Evolutionary conservation across 2,113 vertebrate species (phyloP).

Genomic region (Recurvirostra avosetta): DNA sequence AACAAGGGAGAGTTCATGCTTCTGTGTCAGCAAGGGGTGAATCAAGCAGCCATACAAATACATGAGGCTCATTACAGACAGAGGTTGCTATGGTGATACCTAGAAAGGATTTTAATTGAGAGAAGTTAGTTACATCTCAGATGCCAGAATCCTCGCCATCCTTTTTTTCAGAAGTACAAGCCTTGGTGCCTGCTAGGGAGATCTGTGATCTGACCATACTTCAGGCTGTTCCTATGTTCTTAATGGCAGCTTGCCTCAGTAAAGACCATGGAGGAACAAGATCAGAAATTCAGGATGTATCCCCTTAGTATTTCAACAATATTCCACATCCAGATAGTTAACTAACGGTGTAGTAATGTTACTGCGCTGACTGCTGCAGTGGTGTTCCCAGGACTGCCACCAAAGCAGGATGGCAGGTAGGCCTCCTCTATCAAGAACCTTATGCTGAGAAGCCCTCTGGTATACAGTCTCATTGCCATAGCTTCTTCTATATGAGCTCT

Average conservation of each 20-base stretch:
- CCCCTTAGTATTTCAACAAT: background rate
- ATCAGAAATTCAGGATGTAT: background rate
- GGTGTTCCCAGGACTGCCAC: background rate
- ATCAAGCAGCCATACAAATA: constrained; percentile 6
- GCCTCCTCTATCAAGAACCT: background rate
- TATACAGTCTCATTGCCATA: background rate
- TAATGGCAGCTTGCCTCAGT: background rate
- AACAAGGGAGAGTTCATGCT: background rate
- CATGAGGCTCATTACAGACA: background rate
- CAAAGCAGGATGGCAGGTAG: background rate
- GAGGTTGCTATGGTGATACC: constrained; percentile 42
- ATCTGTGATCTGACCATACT: background rate
- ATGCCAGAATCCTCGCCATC: background rate
- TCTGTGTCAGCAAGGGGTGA: constrained; percentile 24
- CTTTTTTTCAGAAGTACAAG: background rate
- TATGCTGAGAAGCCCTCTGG: background rate
- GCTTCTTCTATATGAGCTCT: background rate
- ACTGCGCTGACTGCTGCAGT: background rate
- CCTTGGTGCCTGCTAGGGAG: background rate
- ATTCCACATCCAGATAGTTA: background rate
- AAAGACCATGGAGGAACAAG: background rate
- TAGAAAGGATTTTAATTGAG: constrained; percentile 25
- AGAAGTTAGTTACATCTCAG: constrained; percentile 1
- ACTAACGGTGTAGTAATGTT: background rate
- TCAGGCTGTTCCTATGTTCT: background rate